phyloP scores from a whole-genome alignment of 2,113 vertebrate genomes.

The Pseudolaguvia tuberculata region DNA sequence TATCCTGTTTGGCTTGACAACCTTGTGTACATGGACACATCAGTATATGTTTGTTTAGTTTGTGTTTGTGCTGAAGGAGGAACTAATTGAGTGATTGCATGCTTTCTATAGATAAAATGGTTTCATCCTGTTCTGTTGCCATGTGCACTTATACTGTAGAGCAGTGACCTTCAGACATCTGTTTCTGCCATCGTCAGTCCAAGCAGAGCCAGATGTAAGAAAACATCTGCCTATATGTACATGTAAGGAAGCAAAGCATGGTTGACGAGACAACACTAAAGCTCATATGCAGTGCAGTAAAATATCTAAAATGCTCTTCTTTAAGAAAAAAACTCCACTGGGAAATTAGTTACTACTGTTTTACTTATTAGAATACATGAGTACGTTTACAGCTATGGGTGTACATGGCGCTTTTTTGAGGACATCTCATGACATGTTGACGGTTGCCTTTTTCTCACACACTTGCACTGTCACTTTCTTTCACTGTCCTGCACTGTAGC shows the following conservation, averaged over 20 bases:
- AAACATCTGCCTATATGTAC: conserved; percentile 5
- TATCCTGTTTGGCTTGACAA: conserved; percentile 7
- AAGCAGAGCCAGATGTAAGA: not conserved
- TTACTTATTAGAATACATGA: not conserved
- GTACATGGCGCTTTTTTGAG: conserved; percentile 27
- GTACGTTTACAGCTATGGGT: conserved; percentile 27
- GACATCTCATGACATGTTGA: not conserved
- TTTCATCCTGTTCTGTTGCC: conserved; percentile 14
- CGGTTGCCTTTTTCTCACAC: not conserved
- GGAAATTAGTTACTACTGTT: not conserved
- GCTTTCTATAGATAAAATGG: conserved; percentile 7
- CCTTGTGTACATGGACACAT: conserved; percentile 14
- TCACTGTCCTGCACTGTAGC: conserved; percentile 57
- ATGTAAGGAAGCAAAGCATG: not conserved
- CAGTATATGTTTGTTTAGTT: conserved; percentile 25
- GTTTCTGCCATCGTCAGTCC: not conserved
- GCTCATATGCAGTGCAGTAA: conserved; percentile 10
- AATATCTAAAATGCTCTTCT: no score
- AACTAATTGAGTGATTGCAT: conserved; percentile 18
- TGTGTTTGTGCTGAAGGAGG: not conserved
- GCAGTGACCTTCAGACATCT: conserved; percentile 1
- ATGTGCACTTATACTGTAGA: conserved; percentile 42
- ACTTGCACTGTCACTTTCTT: conserved; percentile 39
- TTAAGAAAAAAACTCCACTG: no score
- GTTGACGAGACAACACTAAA: not conserved